Evolutionary conservation across 2,888 invertebrate genomes (phyloP).

Genomic region (Rhodophaea formosa): DNA sequence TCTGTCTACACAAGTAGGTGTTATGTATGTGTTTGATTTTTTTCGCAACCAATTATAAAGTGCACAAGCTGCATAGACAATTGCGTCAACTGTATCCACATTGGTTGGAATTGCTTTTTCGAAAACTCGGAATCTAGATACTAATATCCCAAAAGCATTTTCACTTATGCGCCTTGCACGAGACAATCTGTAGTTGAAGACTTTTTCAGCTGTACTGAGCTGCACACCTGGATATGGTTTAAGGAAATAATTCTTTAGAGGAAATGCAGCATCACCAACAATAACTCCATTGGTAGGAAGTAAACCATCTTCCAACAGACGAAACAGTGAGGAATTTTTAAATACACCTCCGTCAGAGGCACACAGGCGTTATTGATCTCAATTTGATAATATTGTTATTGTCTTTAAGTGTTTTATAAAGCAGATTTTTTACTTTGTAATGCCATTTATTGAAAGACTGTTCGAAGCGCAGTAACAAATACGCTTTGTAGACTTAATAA

Average conservation of each 20-base stretch:
- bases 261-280: conserved; percentile 27
- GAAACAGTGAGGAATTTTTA: conserved; percentile 19
- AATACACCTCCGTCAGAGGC: conserved; percentile 30
- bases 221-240: conserved; percentile 34
- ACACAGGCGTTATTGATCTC: too few relatives aligned
- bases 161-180: conserved; percentile 29
- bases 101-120: conserved; percentile 27
- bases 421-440: too few relatives aligned
- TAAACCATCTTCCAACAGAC: conserved; percentile 23
- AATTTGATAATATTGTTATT: too few relatives aligned
- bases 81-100: conserved; percentile 22
- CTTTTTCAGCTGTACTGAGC: conserved; percentile 23
- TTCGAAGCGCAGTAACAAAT: too few relatives aligned
- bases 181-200: conserved; percentile 31
- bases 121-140: conserved; percentile 27
- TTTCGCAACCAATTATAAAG: conserved; percentile 31
- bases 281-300: conserved; percentile 21
- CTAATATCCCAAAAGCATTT: conserved; percentile 33
- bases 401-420: too few relatives aligned
- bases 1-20: conserved; percentile 24
- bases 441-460: too few relatives aligned
- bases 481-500: too few relatives aligned
- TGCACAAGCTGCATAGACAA: conserved; percentile 26
- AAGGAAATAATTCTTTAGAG: conserved; percentile 17
- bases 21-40: conserved; percentile 21